Evolutionary conservation across 1,140 invertebrate species (phyloP).

Genomic region (Drosophila rufa): DNA sequence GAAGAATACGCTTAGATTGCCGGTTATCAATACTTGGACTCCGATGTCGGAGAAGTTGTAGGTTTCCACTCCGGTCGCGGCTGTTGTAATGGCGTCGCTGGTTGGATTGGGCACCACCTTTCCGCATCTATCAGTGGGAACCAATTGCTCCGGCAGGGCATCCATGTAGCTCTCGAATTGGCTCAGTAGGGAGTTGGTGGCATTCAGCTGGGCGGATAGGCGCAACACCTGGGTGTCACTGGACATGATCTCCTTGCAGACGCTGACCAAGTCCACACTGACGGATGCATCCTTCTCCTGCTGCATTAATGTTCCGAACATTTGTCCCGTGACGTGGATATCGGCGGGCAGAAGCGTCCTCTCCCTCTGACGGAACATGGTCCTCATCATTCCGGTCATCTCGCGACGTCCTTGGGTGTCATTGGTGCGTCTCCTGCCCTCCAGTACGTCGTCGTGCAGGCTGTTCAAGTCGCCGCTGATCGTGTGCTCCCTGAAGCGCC

Average conservation of each 20-base stretch:
- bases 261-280: constrained; percentile 58
- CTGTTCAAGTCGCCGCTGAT: constrained; percentile 60
- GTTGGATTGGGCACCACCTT: constrained; percentile 13
- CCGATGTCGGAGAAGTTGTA: constrained; percentile 61
- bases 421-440: constrained; percentile 43
- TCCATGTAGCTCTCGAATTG: constrained; percentile 77
- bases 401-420: constrained; percentile 44
- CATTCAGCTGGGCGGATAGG: constrained; percentile 65
- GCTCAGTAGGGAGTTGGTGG: constrained; percentile 66
- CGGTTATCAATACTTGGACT: constrained; percentile 58
- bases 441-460: constrained; percentile 65
- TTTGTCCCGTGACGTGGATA: constrained; percentile 67
- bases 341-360: constrained; percentile 64
- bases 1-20: constrained; percentile 76
- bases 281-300: constrained; percentile 57
- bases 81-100: constrained; percentile 11
- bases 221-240: constrained; percentile 56
- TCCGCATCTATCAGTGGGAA: constrained; percentile 52
- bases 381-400: constrained; percentile 39
- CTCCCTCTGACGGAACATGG: constrained; percentile 50
- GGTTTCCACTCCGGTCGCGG: constrained; percentile 51
- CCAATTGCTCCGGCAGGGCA: constrained; percentile 53
- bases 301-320: constrained; percentile 54
- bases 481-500: constrained; percentile 50
- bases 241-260: constrained; percentile 75